phyloP scores from a whole-genome alignment of 2,888 invertebrate species.

The Zaprionus obscuricornis region DNA sequence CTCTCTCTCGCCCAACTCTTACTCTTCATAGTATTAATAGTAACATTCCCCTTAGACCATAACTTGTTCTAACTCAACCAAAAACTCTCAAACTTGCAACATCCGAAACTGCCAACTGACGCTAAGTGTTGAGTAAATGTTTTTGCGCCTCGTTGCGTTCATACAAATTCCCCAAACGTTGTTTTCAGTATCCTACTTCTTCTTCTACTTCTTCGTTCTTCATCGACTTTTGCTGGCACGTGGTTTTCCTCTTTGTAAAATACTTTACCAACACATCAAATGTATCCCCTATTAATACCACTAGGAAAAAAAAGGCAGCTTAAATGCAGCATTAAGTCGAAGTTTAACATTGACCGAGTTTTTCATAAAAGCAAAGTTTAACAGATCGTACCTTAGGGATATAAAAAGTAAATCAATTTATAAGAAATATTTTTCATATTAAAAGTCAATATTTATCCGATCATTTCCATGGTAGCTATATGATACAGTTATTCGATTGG shows the following conservation, averaged over 20 bases:
- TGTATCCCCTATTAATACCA: slow-evolving; percentile 39
- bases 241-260: slow-evolving; percentile 40
- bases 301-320: slow-evolving; percentile 12
- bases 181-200: slow-evolving; percentile 17
- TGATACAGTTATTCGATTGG: too few species aligned
- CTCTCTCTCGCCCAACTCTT: slow-evolving; percentile 1
- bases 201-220: slow-evolving; percentile 1
- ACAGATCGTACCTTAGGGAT: slow-evolving; percentile 2
- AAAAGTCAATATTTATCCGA: too few species aligned
- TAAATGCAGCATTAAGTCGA: not conserved
- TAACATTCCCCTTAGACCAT: too few species aligned
- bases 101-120: slow-evolving; percentile 58
- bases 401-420: not conserved
- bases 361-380: slow-evolving; percentile 3
- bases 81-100: slow-evolving; percentile 51
- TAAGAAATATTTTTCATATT: too few species aligned
- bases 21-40: too few species aligned
- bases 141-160: slow-evolving; percentile 74
- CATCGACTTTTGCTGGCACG: slow-evolving; percentile 52
- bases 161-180: slow-evolving; percentile 69
- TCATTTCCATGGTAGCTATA: too few species aligned
- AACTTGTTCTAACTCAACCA: slow-evolving; percentile 16
- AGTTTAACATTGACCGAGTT: slow-evolving; percentile 13
- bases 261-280: slow-evolving; percentile 18
- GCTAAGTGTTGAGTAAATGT: slow-evolving; percentile 78